Conservation (phyloP, 1,140 invertebrate genomes). For the Macrobrachium rosenbergii region DNA sequence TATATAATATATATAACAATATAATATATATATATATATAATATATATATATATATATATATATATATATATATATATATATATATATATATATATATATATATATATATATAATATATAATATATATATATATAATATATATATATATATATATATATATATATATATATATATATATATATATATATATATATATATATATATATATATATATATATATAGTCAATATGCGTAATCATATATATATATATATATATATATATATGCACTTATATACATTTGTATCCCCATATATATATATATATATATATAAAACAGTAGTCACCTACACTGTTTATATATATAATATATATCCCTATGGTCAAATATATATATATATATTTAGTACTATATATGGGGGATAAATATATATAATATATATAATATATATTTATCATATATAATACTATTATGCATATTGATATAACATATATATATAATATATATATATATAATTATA, state of each 20-base stretch:
- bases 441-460: not conserved
- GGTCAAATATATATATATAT: slow-evolving; percentile 4
- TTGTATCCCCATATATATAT: no score
- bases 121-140: not conserved
- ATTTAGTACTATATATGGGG: not conserved
- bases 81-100: not conserved
- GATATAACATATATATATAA: not conserved
- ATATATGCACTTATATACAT: no score
- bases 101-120: not conserved
- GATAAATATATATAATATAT: not conserved
- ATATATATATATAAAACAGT: slow-evolving; percentile 13
- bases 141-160: slow-evolving; percentile 2
- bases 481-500: not conserved
- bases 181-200: slow-evolving; percentile 12
- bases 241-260: no score
- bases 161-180: not conserved
- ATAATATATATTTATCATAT: not conserved
- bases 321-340: no score
- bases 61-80: not conserved
- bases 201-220: slow-evolving; percentile 17
- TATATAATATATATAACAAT: no score
- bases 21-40: not conserved
- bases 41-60: not conserved
- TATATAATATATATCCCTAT: slow-evolving; percentile 13
- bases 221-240: no score